A percentile compares a stretch with the other conserved stretches of the same genome.
phyloP scores from a whole-genome alignment of 2,113 vertebrate species.

The Phylloscopus trochilus region DNA sequence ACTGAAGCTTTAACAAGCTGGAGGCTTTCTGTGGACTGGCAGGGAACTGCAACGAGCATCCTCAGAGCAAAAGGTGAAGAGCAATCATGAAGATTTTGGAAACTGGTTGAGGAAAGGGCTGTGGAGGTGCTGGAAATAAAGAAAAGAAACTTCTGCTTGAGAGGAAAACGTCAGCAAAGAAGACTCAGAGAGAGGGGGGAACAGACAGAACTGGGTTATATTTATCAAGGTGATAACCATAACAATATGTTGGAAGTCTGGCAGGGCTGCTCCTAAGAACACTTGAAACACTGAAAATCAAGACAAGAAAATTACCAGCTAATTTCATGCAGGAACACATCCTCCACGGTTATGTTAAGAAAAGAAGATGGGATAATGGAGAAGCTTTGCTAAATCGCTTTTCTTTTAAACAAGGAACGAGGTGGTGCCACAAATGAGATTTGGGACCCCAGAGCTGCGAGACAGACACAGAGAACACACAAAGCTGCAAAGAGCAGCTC shows the following conservation, averaged over 20 bases:
- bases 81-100: background rate
- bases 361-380: background rate
- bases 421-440: background rate
- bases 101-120: background rate
- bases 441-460: background rate
- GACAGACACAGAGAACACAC: background rate
- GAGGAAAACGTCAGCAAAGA: background rate
- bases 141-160: background rate
- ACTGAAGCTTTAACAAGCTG: background rate
- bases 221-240: slow-evolving; percentile 45
- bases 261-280: background rate
- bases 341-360: background rate
- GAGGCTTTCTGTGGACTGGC: background rate
- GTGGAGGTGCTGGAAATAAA: slow-evolving; percentile 1
- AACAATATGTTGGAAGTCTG: slow-evolving; percentile 35
- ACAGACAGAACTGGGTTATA: slow-evolving; percentile 19
- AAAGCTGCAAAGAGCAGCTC: background rate
- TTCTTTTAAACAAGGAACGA: background rate
- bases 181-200: background rate
- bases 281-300: background rate
- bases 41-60: background rate
- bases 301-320: slow-evolving; percentile 11
- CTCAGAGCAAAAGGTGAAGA: background rate
- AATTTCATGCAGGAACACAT: slow-evolving; percentile 15
- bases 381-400: background rate